phyloP scores from a whole-genome alignment of 2,888 invertebrate species.

The Rotaria macrura region DNA sequence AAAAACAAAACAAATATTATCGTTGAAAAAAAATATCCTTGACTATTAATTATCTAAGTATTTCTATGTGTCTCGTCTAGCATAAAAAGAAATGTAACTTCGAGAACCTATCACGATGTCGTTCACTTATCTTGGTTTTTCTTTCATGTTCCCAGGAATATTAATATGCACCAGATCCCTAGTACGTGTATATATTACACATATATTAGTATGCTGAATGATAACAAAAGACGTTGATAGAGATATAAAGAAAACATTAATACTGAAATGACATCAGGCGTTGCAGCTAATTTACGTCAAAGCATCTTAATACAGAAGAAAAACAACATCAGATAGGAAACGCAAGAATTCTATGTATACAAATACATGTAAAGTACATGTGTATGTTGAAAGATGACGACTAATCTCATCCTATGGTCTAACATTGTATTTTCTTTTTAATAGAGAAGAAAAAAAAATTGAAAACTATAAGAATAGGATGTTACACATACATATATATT shows the following conservation, averaged over 20 bases:
- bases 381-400: neutral
- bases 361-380: neutral
- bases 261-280: neutral
- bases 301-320: neutral
- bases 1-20: neutral
- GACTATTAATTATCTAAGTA: neutral
- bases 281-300: neutral
- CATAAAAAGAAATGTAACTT: neutral
- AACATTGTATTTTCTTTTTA: neutral
- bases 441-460: neutral
- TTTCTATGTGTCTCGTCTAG: neutral
- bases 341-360: neutral
- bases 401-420: neutral
- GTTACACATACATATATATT: too few species aligned
- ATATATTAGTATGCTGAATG: neutral
- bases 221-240: neutral
- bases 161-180: neutral
- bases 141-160: neutral
- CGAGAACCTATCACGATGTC: neutral
- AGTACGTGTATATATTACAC: neutral
- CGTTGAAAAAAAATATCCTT: neutral
- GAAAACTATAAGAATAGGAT: neutral
- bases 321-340: neutral
- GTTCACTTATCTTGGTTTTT: neutral
- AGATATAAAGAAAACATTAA: neutral